Conservation (phyloP, 2,888 invertebrate genomes). For the Halictus quadricinctus region DNA sequence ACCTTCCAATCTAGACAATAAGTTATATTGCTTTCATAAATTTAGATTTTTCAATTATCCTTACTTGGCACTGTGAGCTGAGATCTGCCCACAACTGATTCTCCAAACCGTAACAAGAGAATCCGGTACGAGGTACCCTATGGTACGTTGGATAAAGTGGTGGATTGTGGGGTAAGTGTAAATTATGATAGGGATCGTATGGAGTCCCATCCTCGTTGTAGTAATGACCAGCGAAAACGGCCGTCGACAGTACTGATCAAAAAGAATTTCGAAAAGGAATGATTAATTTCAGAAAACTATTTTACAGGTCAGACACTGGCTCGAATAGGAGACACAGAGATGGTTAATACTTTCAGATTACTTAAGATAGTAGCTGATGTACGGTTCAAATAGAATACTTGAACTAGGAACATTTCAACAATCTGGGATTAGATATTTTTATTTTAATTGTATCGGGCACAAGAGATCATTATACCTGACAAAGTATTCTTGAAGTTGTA, state of each 20-base stretch:
- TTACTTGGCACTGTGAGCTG: conserved; percentile 84
- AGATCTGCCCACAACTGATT: conserved; percentile 84
- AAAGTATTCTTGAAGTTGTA: no score
- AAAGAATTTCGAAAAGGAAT: background rate
- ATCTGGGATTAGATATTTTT: no score
- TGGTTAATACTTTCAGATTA: background rate
- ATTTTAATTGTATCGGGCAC: no score
- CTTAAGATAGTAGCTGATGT: background rate
- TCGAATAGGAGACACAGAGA: no score
- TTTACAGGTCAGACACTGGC: background rate
- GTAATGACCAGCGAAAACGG: conserved; percentile 60
- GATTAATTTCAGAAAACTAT: background rate
- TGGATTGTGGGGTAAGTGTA: conserved; percentile 85
- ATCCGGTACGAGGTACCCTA: conserved; percentile 82
- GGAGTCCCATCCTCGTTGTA: conserved; percentile 78
- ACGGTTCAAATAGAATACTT: background rate
- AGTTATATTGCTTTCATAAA: background rate
- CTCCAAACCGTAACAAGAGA: conserved; percentile 81
- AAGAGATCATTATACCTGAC: no score
- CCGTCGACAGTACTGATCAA: conserved; percentile 7
- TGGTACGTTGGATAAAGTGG: conserved; percentile 84
- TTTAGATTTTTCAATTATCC: background rate
- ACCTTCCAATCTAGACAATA: conserved; percentile 58
- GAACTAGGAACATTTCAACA: background rate
- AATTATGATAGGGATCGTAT: conserved; percentile 84